phyloP scores from a whole-genome alignment of 2,113 vertebrate genomes.

The Archocentrus centrarchus region DNA sequence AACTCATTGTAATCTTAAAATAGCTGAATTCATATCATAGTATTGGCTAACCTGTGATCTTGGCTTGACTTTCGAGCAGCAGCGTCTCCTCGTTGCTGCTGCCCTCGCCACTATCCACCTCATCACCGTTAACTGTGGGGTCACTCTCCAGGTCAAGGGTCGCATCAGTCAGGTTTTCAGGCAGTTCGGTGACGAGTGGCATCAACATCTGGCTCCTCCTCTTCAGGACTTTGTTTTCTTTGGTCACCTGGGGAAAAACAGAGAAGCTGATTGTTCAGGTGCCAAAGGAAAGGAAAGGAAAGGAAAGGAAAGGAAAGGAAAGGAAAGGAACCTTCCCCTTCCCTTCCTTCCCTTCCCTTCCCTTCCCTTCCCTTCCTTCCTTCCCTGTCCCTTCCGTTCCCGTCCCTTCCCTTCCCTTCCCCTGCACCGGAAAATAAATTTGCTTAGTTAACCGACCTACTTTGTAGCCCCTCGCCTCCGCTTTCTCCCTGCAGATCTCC shows the following conservation, averaged over 20 bases:
- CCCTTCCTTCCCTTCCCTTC: too few relatives aligned
- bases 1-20: neutral
- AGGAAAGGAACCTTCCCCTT: too few relatives aligned
- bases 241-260: constrained; percentile 71
- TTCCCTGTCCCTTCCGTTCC: too few relatives aligned
- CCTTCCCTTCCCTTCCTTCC: too few relatives aligned
- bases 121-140: neutral
- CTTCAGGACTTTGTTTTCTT: constrained; percentile 80
- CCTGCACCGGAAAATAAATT: too few relatives aligned
- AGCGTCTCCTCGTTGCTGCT: constrained; percentile 24
- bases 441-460: constrained; percentile 57
- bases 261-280: neutral
- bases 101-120: constrained; percentile 19
- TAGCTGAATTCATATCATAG: neutral
- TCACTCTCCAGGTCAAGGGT: constrained; percentile 37
- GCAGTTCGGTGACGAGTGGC: constrained; percentile 69
- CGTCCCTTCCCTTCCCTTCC: too few relatives aligned
- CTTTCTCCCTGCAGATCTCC: constrained; percentile 78
- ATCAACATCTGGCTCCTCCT: constrained; percentile 75
- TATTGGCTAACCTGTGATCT: constrained; percentile 72
- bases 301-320: neutral
- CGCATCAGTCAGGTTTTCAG: constrained; percentile 39
- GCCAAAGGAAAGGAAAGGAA: neutral
- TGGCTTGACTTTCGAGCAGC: constrained; percentile 64
- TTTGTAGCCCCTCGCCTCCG: constrained; percentile 80